Evolutionary conservation across 2,888 invertebrate genomes (phyloP).

Genomic region (Dasysyrphus tricinctus): DNA sequence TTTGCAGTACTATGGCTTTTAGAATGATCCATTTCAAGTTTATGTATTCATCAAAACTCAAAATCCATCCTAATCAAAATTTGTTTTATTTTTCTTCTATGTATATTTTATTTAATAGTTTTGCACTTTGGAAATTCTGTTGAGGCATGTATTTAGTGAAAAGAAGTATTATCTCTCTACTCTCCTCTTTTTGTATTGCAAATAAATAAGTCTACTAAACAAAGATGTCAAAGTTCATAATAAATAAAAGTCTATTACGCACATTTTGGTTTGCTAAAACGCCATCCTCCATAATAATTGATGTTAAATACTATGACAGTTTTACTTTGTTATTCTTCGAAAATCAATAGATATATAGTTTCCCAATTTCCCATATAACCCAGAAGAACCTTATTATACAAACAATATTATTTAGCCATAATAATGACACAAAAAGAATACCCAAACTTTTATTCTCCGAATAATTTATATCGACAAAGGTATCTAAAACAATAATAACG

Average conservation of each 20-base stretch:
- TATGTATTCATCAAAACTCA: too few relatives aligned
- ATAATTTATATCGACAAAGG: slow-evolving; percentile 74
- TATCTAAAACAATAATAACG: slow-evolving; percentile 73
- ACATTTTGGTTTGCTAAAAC: background rate
- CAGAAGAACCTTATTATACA: slow-evolving; percentile 24
- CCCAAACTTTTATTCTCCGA: slow-evolving; percentile 68
- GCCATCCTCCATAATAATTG: background rate
- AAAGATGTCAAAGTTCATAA: background rate
- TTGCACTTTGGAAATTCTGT: too few relatives aligned
- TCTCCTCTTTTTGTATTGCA: background rate
- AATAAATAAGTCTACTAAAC: slow-evolving; percentile 14
- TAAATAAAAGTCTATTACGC: slow-evolving; percentile 21
- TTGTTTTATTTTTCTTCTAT: too few relatives aligned
- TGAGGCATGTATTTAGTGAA: background rate
- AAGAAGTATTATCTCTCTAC: background rate
- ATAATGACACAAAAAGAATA: slow-evolving; percentile 67
- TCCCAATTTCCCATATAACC: slow-evolving; percentile 1
- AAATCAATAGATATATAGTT: slow-evolving; percentile 19
- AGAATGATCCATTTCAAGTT: too few relatives aligned
- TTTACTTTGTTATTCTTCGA: background rate
- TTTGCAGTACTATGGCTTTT: too few relatives aligned
- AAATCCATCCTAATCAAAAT: too few relatives aligned
- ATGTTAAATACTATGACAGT: slow-evolving; percentile 28
- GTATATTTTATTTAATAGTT: too few relatives aligned
- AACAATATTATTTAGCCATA: slow-evolving; percentile 69